Evolutionary conservation across 2,888 invertebrate species (phyloP), one percentile per base, ranked within the genome.

Genomic region (Xestia sexstrigata): DNA sequence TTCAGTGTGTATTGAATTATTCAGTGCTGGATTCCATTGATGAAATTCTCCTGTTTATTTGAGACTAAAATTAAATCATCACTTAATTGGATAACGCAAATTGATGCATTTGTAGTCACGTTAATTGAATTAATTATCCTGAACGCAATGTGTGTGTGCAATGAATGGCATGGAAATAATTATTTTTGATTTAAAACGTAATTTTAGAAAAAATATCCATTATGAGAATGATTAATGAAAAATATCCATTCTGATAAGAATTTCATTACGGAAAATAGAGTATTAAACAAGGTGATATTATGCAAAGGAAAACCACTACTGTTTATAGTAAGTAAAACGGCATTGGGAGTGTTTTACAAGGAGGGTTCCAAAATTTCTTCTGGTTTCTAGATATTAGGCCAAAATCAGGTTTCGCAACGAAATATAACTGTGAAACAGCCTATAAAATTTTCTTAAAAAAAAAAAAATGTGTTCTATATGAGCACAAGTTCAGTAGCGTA

Each of bases 81-180:
- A 87, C 79, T 86, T 91, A 91, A 90, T 91, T 90, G 90, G 85
- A 89, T 89, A 85, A 89, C 87, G 87, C 80, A 90, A 93, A 92
- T 92, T 91, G 90, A 91, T 93, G 92, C 91, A 90, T 92, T 92
- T 90, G 88, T 84, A 88, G 78, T 73, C 79, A 88, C 88, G 83
- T 89, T 92, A 91, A 93, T 93, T 92, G 86, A 90, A 89, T 91
- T 91, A 92, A 92, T 93, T 90, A 90, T 85, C 80, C 70, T 80
- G 84, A 89, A 85, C 81, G 82, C 83, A 89, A 90, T 79, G 68
- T 76, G 70, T 71, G 68, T 71, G 26, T 30, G 23, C 30, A 52
- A 70, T 81, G 35, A 47, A 70, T 81, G 47, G n/a, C 62, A 70
- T 74, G 66, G 82, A 83, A 81, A 84, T 84, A 74, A 81, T 84